Base-by-base conservation (phyloP, 2,888 invertebrate genomes). In the Tortricodes alternella region DNA sequence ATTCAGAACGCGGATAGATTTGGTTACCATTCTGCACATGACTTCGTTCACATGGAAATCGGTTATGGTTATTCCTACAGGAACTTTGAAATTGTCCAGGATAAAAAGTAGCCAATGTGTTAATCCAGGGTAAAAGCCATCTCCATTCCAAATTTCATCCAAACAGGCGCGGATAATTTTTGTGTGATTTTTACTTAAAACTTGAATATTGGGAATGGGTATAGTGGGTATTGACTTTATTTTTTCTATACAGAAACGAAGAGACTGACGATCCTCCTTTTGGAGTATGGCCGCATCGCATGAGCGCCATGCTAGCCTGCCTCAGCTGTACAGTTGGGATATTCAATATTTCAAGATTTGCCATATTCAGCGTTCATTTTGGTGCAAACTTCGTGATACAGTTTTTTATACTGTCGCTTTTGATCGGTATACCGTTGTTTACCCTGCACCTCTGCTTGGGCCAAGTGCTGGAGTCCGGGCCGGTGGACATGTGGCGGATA, bases 401-500 rank as follows among this genome's bases (percentile, higher is more conserved):
- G 89, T 98, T 97, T 89, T 90, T 96, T 66, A 90, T 97, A 69
- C 91, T 97, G 66, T 96, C 97, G 8, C 80, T 97, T 63, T 82
- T 96, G 52, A 92, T 96, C 74, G 96, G 96, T 56, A 94, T 97
- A 74, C 97, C 98, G 4, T 81, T 97, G 63, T 93, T 97, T 70
- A 96, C 96, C 53, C 91, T 97, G 46, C 96, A 97, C 81, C 92
- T 96, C 80, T 95, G 96, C 66, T 89, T 97, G 67, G 97, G 98
- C 1, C 96, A 97, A 80, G 95, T 96, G 67, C 87, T 97, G 58
- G 94, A 94, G 41, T 93, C 96, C 0, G 97, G 97, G 0, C 95
- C 96, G 1, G 93, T 97, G 58, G 96, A 97, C 69, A 97, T 97
- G 97, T 98, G 97, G 97, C 93, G 93, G 71, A 97, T 97, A 71